phyloP scores from a whole-genome alignment of 2,797 vertebrate species.

The Sardinella longiceps region DNA sequence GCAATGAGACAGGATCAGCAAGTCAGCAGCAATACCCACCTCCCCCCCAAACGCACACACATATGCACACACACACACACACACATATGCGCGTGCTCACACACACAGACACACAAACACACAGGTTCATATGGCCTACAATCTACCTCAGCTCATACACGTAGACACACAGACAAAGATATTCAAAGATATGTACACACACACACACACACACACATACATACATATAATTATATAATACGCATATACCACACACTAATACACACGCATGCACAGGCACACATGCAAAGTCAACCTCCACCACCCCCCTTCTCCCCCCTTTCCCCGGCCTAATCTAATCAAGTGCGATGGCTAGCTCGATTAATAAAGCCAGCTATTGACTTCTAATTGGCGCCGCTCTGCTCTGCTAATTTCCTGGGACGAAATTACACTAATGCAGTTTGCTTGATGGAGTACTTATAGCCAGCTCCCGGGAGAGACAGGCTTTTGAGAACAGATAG shows the following conservation, averaged over 20 bases:
- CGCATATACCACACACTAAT: not conserved
- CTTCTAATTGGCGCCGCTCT: slow-evolving; percentile 87
- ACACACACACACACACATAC: not conserved
- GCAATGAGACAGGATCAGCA: slow-evolving; percentile 78
- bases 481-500: slow-evolving; percentile 68
- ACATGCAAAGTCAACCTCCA: slow-evolving; percentile 18
- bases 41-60: slow-evolving; percentile 41
- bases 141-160: not conserved
- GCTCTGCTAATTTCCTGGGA: slow-evolving; percentile 86
- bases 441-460: slow-evolving; percentile 85
- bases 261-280: not conserved
- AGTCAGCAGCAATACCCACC: slow-evolving; percentile 72
- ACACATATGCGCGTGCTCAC: slow-evolving; percentile 46
- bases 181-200: not conserved
- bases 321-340: slow-evolving; percentile 79
- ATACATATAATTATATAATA: too few species aligned
- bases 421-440: slow-evolving; percentile 86
- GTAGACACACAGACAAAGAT: not conserved
- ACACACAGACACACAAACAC: slow-evolving; percentile 52
- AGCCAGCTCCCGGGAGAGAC: slow-evolving; percentile 77
- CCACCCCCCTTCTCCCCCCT: slow-evolving; percentile 53
- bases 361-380: slow-evolving; percentile 89
- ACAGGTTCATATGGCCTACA: slow-evolving; percentile 48
- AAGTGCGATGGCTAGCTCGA: slow-evolving; percentile 84
- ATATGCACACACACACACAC: slow-evolving; percentile 45